Evolutionary conservation across 2,113 vertebrate genomes (phyloP).

Genomic region (Meles meles): DNA sequence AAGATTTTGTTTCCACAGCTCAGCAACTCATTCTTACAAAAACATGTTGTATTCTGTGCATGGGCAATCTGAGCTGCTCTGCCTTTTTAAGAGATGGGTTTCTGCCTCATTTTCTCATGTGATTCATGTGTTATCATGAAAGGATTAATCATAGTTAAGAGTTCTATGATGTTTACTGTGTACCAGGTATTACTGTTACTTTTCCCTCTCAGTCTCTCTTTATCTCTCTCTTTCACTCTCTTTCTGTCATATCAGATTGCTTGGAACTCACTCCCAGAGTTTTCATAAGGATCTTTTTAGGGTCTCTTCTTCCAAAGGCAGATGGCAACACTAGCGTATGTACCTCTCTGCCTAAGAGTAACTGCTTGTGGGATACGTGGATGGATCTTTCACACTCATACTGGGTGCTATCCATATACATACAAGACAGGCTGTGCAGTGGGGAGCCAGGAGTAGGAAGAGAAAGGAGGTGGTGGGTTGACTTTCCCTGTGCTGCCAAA

Average conservation of each 20-base stretch:
- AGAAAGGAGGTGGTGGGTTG: not conserved
- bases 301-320: not conserved
- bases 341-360: not conserved
- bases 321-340: not conserved
- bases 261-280: not conserved
- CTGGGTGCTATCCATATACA: not conserved
- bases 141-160: constrained; percentile 34
- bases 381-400: not conserved
- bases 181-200: not conserved
- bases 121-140: not conserved
- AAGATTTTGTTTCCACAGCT: not conserved
- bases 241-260: not conserved
- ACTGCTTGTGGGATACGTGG: not conserved
- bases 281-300: not conserved
- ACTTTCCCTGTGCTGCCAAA: not conserved
- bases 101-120: constrained; percentile 21
- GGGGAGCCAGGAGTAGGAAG: not conserved
- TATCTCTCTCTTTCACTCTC: not conserved
- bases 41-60: constrained; percentile 43
- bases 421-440: not conserved
- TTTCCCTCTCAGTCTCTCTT: not conserved
- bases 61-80: not conserved
- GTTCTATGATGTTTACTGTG: constrained; percentile 27
- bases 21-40: constrained; percentile 38
- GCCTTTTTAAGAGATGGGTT: not conserved